Conservation (phyloP, 2,888 invertebrate species). For the Lasiommata megera region DNA sequence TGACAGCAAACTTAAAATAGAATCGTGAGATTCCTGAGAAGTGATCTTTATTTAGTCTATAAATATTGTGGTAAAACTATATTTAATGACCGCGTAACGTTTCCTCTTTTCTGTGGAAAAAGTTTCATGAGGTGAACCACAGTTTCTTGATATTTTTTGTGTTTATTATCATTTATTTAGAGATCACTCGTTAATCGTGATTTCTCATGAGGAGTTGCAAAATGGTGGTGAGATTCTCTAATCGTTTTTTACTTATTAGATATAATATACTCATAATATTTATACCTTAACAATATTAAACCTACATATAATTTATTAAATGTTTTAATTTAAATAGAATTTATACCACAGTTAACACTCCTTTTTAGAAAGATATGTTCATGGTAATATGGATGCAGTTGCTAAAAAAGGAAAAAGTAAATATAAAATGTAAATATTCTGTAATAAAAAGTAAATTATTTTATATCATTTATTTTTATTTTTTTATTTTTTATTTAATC, state of each 20-base stretch:
- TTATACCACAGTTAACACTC: too few relatives aligned
- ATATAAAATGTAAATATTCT: too few relatives aligned
- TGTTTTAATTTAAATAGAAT: too few relatives aligned
- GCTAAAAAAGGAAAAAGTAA: too few relatives aligned
- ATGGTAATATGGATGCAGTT: too few relatives aligned
- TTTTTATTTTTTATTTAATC: too few relatives aligned
- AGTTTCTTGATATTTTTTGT: not conserved
- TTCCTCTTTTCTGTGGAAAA: conserved; percentile 26
- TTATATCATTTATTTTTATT: too few relatives aligned
- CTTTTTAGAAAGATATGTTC: too few relatives aligned
- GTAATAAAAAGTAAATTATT: too few relatives aligned
- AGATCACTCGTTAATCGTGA: not conserved
- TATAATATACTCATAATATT: not conserved
- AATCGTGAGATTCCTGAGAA: conserved; percentile 35
- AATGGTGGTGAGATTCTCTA: conserved; percentile 1
- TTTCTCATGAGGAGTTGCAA: not conserved
- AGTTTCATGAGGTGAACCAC: conserved; percentile 13
- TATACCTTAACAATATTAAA: not conserved
- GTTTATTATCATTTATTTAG: not conserved
- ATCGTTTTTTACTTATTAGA: not conserved
- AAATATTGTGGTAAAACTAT: conserved; percentile 39
- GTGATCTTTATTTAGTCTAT: conserved; percentile 37
- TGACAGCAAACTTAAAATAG: conserved; percentile 40
- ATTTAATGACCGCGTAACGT: conserved; percentile 40
- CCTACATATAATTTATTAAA: too few relatives aligned